phyloP scores from a whole-genome alignment of 2,888 invertebrate genomes.

The Thalpophila matura region DNA sequence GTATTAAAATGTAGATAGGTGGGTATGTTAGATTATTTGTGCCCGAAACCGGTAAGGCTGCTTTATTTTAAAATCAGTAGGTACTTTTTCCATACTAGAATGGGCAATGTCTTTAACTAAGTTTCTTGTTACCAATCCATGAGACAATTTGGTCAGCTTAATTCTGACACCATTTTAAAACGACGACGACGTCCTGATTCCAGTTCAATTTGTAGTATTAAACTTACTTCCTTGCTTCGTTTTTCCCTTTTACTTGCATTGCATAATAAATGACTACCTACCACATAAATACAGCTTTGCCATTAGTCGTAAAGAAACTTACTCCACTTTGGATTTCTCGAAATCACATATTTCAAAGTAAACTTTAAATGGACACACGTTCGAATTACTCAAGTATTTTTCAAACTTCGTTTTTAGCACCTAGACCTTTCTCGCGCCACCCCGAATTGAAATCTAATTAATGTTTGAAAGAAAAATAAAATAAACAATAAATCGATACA shows the following conservation, averaged over 20 bases:
- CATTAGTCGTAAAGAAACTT: constrained; percentile 13
- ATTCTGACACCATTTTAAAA: no score
- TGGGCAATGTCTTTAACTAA: no score
- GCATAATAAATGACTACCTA: constrained; percentile 6
- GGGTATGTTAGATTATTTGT: no score
- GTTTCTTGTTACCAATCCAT: no score
- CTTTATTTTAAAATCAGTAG: no score
- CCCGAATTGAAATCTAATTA: constrained; percentile 50
- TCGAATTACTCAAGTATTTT: constrained; percentile 22
- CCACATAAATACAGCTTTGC: constrained; percentile 2
- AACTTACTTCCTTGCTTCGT: neutral
- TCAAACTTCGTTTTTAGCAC: constrained; percentile 33
- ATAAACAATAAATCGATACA: constrained; percentile 79
- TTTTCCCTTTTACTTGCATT: neutral
- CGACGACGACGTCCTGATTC: no score
- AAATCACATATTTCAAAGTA: constrained; percentile 25
- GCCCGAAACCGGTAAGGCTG: no score
- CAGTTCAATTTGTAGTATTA: neutral
- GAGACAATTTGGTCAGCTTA: no score
- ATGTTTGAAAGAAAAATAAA: constrained; percentile 62
- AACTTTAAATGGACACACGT: constrained; percentile 21
- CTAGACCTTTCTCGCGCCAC: neutral
- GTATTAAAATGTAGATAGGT: no score
- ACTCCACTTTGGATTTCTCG: neutral
- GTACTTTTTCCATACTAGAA: no score